Conservation (phyloP, 2,797 vertebrate genomes). For the Falco concolor region DNA sequence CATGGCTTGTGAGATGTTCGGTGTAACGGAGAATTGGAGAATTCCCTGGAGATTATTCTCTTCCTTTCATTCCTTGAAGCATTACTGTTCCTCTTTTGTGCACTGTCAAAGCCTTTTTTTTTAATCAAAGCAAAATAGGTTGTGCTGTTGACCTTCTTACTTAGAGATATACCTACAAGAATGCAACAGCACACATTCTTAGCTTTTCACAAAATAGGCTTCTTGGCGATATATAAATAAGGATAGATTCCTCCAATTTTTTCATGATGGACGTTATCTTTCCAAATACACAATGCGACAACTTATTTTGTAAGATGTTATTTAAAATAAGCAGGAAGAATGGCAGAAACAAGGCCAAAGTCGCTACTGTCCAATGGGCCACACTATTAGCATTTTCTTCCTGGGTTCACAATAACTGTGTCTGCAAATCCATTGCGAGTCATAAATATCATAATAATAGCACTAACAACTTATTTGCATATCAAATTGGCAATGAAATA, state of each 20-base stretch:
- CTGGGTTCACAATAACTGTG: neutral
- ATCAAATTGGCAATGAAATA: neutral
- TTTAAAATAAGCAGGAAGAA: neutral
- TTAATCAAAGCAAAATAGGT: neutral
- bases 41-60: neutral
- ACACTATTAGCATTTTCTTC: neutral
- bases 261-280: neutral
- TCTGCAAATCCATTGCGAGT: neutral
- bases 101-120: neutral
- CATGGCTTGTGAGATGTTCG: neutral
- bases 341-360: neutral
- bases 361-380: neutral
- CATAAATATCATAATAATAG: neutral
- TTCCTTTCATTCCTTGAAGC: neutral
- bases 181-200: neutral
- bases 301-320: neutral
- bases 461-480: neutral
- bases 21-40: neutral
- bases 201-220: neutral
- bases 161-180: neutral
- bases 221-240: neutral
- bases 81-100: neutral
- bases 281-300: neutral
- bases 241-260: neutral
- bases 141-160: neutral